Evolutionary conservation across 1,140 invertebrate genomes (phyloP).

Genomic region (Oryzaephilus surinamensis): DNA sequence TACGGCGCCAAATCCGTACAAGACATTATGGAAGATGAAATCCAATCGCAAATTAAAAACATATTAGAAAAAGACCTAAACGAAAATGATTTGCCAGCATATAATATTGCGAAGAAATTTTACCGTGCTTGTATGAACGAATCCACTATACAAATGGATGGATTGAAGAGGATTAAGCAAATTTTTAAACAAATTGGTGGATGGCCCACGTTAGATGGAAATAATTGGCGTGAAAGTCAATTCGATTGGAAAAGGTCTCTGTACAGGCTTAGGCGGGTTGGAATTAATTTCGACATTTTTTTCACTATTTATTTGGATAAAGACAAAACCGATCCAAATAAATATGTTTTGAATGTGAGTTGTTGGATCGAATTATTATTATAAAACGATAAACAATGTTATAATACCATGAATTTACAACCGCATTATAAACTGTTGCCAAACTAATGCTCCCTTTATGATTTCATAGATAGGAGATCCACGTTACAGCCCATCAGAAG

Average conservation of each 20-base stretch:
- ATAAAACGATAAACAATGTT: too few relatives aligned
- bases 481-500: slow-evolving; percentile 5
- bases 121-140: slow-evolving; percentile 30
- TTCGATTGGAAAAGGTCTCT: slow-evolving; percentile 36
- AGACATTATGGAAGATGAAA: slow-evolving; percentile 17
- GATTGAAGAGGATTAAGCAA: slow-evolving; percentile 37
- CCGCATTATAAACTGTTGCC: too few relatives aligned
- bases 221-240: slow-evolving; percentile 39
- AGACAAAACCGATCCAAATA: slow-evolving; percentile 19
- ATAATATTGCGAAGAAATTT: slow-evolving; percentile 24
- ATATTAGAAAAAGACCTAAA: slow-evolving; percentile 21
- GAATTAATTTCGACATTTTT: slow-evolving; percentile 29
- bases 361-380: too few relatives aligned
- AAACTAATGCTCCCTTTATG: too few relatives aligned
- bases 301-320: slow-evolving; percentile 22
- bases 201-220: slow-evolving; percentile 47
- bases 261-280: slow-evolving; percentile 22
- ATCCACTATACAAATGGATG: slow-evolving; percentile 22
- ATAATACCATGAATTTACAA: too few relatives aligned
- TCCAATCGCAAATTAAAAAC: slow-evolving; percentile 19
- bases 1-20: slow-evolving; percentile 12
- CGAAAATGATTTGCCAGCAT: slow-evolving; percentile 13
- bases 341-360: slow-evolving; percentile 29
- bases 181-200: slow-evolving; percentile 45
- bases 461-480: background rate